These are phyloP conservation scores for Chymomyza procnemis DNA, from an alignment of 2,888 invertebrate species.

Conservation along the genomic window DNA sequence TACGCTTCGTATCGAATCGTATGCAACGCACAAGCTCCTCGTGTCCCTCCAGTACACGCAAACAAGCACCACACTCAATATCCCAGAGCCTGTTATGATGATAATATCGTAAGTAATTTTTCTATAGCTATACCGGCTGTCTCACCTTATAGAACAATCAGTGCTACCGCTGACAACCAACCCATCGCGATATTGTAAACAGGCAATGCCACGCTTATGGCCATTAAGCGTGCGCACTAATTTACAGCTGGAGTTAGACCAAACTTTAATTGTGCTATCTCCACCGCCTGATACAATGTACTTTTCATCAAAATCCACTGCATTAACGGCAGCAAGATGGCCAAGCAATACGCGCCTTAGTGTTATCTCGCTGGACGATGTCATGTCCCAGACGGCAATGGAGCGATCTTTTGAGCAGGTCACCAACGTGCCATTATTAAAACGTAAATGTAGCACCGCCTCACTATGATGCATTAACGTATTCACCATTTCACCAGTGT, in stretches of 20 bases:
- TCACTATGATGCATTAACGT: slow-evolving; percentile 99
- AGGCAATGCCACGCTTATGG: slow-evolving; percentile 99
- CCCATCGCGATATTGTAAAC: slow-evolving; percentile 98
- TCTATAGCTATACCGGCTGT: neutral
- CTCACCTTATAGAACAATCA: slow-evolving; percentile 96
- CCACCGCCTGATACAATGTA: slow-evolving; percentile 99
- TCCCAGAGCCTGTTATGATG: slow-evolving; percentile 80
- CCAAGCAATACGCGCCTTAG: slow-evolving; percentile 97
- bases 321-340: slow-evolving; percentile 99
- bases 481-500: slow-evolving; percentile 97
- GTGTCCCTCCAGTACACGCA: slow-evolving; percentile 96
- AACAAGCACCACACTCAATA: slow-evolving; percentile 84
- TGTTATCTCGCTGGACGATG: slow-evolving; percentile 96
- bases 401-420: slow-evolving; percentile 99
- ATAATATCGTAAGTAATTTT: neutral
- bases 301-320: slow-evolving; percentile 99
- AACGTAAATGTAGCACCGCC: slow-evolving; percentile 98
- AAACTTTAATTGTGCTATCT: slow-evolving; percentile 99
- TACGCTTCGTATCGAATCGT: slow-evolving; percentile 98
- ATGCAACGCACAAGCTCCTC: slow-evolving; percentile 99
- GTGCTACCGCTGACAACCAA: slow-evolving; percentile 99
- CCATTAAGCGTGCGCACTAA: slow-evolving; percentile 99
- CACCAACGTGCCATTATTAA: slow-evolving; percentile 99
- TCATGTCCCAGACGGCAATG: slow-evolving; percentile 99
- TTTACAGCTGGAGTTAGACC: slow-evolving; percentile 99